Base-by-base conservation (phyloP, 2,113 vertebrate species). In the Tenebrosternarchus preto region DNA sequence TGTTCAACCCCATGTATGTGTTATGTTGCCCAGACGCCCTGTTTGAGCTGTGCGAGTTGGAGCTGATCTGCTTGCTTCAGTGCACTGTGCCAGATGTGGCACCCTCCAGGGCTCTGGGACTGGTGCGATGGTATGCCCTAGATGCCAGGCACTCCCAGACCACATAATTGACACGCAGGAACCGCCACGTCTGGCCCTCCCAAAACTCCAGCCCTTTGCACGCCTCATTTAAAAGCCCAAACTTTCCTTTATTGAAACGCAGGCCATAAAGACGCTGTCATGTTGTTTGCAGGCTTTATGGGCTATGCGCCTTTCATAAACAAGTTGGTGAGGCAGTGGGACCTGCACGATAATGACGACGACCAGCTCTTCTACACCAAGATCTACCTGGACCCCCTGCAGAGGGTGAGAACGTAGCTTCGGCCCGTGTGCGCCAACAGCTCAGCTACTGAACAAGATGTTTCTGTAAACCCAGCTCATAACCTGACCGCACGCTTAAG, bases 361-460 rank as follows among this genome's bases (percentile, higher is more conserved):
- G 97, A 99, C 88, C 98, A 98, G 87, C 95, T 99, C 31, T 99
- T 99, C 88, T 99, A 99, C 87, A 98, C 97, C 16, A 99, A 99
- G 91, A 92, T 98, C 87, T 98, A 97, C 80, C 70, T 99, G 88
- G 94, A 99, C 80, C 92, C 95, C 19, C 73, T 93, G 78, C 91
- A 96, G 84, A 93, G 96, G 90, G 95, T 96, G 88, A 88, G 95
- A 90, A 67, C 61, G 46, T 25, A 53, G 56, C 36, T 2, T 31
- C 9, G 5, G 43, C 43, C 31, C 31, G 25, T n/a, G 55, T 20
- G 69, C 16, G 31, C 33, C 22, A 50, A 60, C 25, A 61, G 24
- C 60, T 17, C 24, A 61, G 25, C 60, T 24, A 46, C 0, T 1
- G 24, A 24, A 73, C 59, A 24, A 61, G 63, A 33, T 33, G 20